Evolutionary conservation across 2,888 invertebrate genomes (phyloP).

Genomic region (Ferrisia virgata): DNA sequence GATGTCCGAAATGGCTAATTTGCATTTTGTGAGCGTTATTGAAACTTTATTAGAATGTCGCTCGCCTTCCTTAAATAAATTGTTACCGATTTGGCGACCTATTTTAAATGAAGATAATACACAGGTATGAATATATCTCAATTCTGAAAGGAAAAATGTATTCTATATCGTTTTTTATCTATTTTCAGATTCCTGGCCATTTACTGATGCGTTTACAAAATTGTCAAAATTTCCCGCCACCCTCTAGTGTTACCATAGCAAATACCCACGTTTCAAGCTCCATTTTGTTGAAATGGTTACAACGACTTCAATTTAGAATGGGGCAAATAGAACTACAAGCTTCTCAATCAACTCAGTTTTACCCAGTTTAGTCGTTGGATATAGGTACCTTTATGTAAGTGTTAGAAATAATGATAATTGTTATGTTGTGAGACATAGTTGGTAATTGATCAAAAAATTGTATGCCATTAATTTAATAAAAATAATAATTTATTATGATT

Average conservation of each 20-base stretch:
- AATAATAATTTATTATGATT: too few species aligned
- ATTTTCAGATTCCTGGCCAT: slow-evolving; percentile 78
- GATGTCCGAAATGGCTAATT: slow-evolving; percentile 96
- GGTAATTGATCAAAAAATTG: too few species aligned
- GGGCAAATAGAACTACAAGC: slow-evolving; percentile 93
- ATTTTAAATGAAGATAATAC: slow-evolving; percentile 88
- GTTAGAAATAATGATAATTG: background rate
- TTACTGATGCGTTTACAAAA: slow-evolving; percentile 81
- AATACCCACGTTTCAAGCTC: slow-evolving; percentile 52
- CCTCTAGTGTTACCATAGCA: slow-evolving; percentile 54
- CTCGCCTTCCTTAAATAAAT: slow-evolving; percentile 84
- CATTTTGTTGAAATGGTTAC: slow-evolving; percentile 73
- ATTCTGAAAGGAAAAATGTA: background rate
- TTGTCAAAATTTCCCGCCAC: slow-evolving; percentile 74
- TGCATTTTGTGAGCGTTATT: slow-evolving; percentile 90
- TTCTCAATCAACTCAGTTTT: slow-evolving; percentile 87
- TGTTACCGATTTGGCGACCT: slow-evolving; percentile 94
- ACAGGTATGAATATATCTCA: slow-evolving; percentile 58
- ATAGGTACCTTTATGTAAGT: background rate
- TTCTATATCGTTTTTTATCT: background rate
- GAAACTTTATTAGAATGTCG: slow-evolving; percentile 94
- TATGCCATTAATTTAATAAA: too few species aligned
- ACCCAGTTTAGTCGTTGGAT: slow-evolving; percentile 60
- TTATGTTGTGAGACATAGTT: background rate
- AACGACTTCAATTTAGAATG: slow-evolving; percentile 94